Evolutionary conservation across 2,797 vertebrate genomes (phyloP), one percentile per base, ranked within the genome.

Genomic region (Astyanax mexicanus): DNA sequence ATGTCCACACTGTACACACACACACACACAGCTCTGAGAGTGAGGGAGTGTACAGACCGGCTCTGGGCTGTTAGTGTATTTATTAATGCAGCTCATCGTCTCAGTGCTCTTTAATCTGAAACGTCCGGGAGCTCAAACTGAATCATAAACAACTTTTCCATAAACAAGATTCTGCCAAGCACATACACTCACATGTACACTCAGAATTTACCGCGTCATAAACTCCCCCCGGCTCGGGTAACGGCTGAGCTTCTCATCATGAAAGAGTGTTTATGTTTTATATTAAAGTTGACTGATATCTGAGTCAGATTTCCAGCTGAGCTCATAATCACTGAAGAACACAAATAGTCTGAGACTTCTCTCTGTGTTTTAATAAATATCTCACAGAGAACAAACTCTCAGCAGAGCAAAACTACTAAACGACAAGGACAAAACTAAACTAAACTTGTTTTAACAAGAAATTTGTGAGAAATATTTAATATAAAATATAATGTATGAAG

Each of bases 101-200:
- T 13, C 4, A 13, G 19, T 42, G 60, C 58, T 67, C 49, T 75
- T 60, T 67, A 21, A 71, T 75, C 42, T 9, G 40, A 4, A 27
- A 38, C 62, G 38, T 57, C 66, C 66, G 13, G 29, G 32, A 72
- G 67, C 49, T 12, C 51, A 49, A 64, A 57, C 61, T 35, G n/a
- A 58, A 35, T 45, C 52, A 27, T 38, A 12, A 27, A 55, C 52
- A 55, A 29, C 52, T 55, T 29, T 29, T 55, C 23, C 52, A 55
- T 55, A 72, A 72, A 71, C 44, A 67, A 60, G 51, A 70, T 11
- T 9, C 44, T 65, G 52, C 44, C 8, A 23, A 19, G 40, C 58
- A 3, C 62, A 66, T 65, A 60, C 74, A 65, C 49, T 64, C 73
- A 21, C 49, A 70, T 58, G 17, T 7, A 69, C 57, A 38, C 52